Conservation (phyloP, 2,888 invertebrate genomes). For the Cyclophora albipunctata region DNA sequence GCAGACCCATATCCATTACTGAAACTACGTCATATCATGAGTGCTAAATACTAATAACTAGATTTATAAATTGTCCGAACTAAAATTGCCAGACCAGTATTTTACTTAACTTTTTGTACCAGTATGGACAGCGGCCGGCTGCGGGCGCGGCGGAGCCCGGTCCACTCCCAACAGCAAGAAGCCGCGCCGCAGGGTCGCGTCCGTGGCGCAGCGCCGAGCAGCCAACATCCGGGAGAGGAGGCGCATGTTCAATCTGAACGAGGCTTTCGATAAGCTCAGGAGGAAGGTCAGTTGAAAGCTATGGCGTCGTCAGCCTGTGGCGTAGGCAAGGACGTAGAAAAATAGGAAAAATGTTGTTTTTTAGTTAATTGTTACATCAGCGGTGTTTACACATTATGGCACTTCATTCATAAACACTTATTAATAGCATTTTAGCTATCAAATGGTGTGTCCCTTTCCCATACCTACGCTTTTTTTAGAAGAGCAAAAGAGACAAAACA, state of each 20-base stretch:
- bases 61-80: not conserved
- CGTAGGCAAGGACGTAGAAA: not conserved
- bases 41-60: no score
- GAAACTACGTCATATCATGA: no score
- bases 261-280: conserved; percentile 94
- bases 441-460: no score
- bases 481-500: no score
- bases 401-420: no score
- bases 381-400: no score
- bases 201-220: conserved; percentile 91
- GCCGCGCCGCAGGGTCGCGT: conserved; percentile 89
- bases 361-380: no score
- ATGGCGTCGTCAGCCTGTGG: not conserved
- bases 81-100: no score
- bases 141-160: conserved; percentile 52
- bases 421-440: no score
- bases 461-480: no score
- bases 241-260: conserved; percentile 96
- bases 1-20: no score
- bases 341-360: no score
- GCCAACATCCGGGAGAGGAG: conserved; percentile 95
- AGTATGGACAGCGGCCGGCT: conserved; percentile 70
- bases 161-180: conserved; percentile 79
- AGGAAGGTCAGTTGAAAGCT: conserved; percentile 78
- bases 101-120: not conserved